Evolutionary conservation across 2,888 invertebrate species (phyloP).

Genomic region (Aethes cnicana): DNA sequence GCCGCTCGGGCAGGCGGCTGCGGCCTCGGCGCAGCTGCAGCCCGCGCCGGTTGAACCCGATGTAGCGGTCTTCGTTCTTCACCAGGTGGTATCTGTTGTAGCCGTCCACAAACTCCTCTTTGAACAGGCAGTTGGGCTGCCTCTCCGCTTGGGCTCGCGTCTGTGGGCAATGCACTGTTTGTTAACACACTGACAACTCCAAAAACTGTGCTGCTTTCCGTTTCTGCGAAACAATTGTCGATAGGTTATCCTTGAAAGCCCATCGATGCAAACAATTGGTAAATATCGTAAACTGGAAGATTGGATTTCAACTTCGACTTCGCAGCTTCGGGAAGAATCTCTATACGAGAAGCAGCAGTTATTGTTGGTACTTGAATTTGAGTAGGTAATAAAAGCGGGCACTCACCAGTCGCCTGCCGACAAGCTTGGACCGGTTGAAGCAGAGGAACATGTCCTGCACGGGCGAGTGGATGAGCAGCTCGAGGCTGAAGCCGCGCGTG

Average conservation of each 20-base stretch:
- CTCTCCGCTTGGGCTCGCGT: conserved; percentile 82
- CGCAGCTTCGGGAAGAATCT: too few relatives aligned
- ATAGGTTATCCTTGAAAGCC: too few relatives aligned
- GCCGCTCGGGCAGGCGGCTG: conserved; percentile 64
- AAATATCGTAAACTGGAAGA: too few relatives aligned
- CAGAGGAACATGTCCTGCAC: conserved; percentile 88
- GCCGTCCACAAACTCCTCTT: conserved; percentile 84
- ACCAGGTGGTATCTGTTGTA: conserved; percentile 85
- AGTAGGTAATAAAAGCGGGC: too few relatives aligned
- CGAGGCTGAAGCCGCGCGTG: conserved; percentile 82
- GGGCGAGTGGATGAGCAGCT: conserved; percentile 86
- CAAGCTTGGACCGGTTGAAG: conserved; percentile 88
- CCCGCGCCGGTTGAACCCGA: conserved; percentile 85
- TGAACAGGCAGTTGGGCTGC: conserved; percentile 84
- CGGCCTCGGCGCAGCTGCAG: conserved; percentile 76
- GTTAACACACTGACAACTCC: not conserved
- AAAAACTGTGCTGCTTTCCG: too few relatives aligned
- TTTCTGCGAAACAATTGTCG: too few relatives aligned
- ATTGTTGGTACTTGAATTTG: not conserved
- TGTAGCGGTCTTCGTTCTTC: conserved; percentile 82
- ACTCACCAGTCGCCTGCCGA: conserved; percentile 85
- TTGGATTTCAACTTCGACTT: too few relatives aligned
- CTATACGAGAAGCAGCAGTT: too few relatives aligned
- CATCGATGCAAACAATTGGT: too few relatives aligned
- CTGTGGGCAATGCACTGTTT: conserved; percentile 51